Conservation (phyloP, 2,888 invertebrate species). For the Dastarcus helophoroides region DNA sequence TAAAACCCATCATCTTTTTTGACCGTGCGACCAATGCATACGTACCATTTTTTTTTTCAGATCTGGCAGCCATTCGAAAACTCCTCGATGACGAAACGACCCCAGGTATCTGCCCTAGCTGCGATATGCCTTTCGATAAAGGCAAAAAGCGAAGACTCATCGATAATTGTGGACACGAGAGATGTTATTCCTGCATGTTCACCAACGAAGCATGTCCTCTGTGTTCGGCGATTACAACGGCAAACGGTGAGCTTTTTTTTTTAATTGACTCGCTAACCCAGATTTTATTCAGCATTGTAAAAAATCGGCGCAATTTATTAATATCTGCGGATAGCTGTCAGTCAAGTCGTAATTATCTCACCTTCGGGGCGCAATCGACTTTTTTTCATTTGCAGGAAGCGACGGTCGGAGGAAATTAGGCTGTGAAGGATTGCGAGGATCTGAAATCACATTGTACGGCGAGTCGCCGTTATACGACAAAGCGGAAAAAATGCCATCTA, state of each 20-base stretch:
- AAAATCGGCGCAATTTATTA: no score
- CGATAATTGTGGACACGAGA: constrained; percentile 91
- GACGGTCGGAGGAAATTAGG: no score
- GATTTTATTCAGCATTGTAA: no score
- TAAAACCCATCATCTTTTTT: background rate
- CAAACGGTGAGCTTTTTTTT: no score
- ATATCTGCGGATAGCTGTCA: no score
- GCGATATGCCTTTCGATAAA: constrained; percentile 91
- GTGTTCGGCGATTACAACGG: constrained; percentile 46
- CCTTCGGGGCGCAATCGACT: no score
- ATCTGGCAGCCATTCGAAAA: constrained; percentile 72
- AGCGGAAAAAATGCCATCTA: constrained; percentile 28
- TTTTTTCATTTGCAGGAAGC: no score
- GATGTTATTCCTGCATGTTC: constrained; percentile 92
- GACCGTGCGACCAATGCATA: background rate
- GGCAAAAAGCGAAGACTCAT: constrained; percentile 91
- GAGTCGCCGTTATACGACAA: constrained; percentile 24
- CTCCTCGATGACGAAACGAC: constrained; percentile 60
- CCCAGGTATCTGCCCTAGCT: constrained; percentile 64
- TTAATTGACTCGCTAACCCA: no score
- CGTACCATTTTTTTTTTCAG: constrained; percentile 47
- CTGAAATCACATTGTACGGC: constrained; percentile 38
- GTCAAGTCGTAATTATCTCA: no score
- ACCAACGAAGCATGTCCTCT: constrained; percentile 84
- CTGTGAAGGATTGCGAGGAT: constrained; percentile 32